phyloP scores from a whole-genome alignment of 2,113 vertebrate species.

The Nettapus auritus region DNA sequence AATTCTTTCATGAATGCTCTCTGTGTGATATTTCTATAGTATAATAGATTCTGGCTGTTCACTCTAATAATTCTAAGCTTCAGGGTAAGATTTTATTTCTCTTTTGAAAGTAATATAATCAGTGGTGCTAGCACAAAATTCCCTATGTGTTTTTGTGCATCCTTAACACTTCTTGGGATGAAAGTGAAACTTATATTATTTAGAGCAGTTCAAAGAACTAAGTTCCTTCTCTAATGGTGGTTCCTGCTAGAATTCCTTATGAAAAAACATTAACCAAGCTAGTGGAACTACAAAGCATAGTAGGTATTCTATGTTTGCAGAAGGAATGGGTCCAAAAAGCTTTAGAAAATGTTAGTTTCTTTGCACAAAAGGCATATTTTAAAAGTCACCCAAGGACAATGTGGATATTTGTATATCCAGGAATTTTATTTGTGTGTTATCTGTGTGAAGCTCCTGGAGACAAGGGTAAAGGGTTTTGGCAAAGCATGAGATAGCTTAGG shows the following conservation, averaged over 20 bases:
- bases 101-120: conserved; percentile 76
- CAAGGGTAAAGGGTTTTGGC: conserved; percentile 52
- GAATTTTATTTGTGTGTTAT: conserved; percentile 56
- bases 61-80: conserved; percentile 73
- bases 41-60: conserved; percentile 73
- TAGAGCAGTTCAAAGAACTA: conserved; percentile 63
- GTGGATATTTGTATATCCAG: conserved; percentile 55
- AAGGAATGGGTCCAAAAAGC: conserved; percentile 51
- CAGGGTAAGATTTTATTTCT: conserved; percentile 74
- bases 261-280: conserved; percentile 60
- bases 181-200: conserved; percentile 67
- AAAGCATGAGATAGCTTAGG: conserved; percentile 30
- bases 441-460: conserved; percentile 58
- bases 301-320: conserved; percentile 56
- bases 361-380: conserved; percentile 31
- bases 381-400: conserved; percentile 50
- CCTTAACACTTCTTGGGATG: conserved; percentile 69
- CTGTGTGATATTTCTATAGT: conserved; percentile 71
- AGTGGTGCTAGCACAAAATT: conserved; percentile 72
- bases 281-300: conserved; percentile 52
- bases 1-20: conserved; percentile 70
- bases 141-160: conserved; percentile 72
- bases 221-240: conserved; percentile 58
- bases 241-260: conserved; percentile 61
- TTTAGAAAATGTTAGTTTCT: conserved; percentile 55